These are phyloP conservation scores for Solenodon paradoxus DNA, from an alignment of 2,113 vertebrate genomes.

Conservation along the genomic window DNA sequence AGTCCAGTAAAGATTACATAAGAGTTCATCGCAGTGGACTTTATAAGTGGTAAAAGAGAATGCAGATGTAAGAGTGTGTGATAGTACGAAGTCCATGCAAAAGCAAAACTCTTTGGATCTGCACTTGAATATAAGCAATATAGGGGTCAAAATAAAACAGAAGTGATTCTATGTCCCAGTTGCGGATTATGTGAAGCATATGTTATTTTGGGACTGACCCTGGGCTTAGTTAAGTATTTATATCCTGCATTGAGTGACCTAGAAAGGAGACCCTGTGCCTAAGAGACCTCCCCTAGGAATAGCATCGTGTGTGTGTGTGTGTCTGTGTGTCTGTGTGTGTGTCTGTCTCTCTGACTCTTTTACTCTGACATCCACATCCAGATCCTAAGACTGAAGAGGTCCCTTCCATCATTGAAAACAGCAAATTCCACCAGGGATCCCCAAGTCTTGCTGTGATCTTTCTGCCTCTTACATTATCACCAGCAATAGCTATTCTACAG, in stretches of 20 bases:
- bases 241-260: not conserved
- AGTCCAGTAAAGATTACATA: not conserved
- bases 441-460: constrained; percentile 20
- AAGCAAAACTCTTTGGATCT: constrained; percentile 42
- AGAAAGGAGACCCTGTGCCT: constrained; percentile 7
- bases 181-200: not conserved
- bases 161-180: constrained; percentile 21
- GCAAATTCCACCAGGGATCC: not conserved
- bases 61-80: not conserved
- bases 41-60: not conserved
- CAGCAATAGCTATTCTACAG: not conserved
- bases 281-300: not conserved
- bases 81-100: not conserved
- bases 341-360: not conserved
- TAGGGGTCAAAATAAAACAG: constrained; percentile 43
- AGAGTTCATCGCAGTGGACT: not conserved
- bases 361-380: not conserved
- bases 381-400: not conserved
- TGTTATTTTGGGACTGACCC: not conserved
- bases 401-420: accelerated
- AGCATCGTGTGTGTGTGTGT: not conserved
- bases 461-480: not conserved
- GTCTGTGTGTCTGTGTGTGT: too few species aligned
- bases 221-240: constrained; percentile 24
- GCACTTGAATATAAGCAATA: constrained; percentile 7